Evolutionary conservation across 2,113 vertebrate genomes (phyloP).

Genomic region (Phainopepla nitens): DNA sequence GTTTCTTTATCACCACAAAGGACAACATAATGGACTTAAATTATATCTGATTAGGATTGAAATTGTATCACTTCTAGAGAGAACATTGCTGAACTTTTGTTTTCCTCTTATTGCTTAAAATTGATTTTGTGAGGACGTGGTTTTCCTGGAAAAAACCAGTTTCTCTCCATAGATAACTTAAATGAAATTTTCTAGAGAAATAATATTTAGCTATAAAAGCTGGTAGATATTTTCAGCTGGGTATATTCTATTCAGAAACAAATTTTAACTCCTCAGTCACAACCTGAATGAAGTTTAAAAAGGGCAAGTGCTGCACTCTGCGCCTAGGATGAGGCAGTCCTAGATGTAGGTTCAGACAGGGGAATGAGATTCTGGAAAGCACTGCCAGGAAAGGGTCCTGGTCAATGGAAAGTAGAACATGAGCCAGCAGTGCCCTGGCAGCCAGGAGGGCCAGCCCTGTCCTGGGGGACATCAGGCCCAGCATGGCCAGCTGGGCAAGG

Average conservation of each 20-base stretch:
- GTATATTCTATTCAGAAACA: neutral
- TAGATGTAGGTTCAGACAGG: neutral
- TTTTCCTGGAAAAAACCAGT: neutral
- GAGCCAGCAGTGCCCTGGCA: neutral
- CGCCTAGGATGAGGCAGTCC: no score
- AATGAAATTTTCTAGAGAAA: neutral
- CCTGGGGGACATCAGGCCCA: neutral
- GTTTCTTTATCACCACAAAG: neutral
- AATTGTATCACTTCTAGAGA: neutral
- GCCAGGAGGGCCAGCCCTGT: fast-evolving
- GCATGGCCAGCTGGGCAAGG: fast-evolving
- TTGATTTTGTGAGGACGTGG: neutral
- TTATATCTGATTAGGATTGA: neutral
- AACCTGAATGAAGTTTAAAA: neutral
- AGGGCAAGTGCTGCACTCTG: neutral
- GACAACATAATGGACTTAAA: neutral
- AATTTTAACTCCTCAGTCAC: neutral
- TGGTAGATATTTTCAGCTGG: neutral
- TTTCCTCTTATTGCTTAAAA: neutral
- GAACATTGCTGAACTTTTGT: neutral
- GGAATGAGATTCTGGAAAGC: neutral
- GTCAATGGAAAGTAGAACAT: fast-evolving
- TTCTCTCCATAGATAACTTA: neutral
- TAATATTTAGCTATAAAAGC: neutral
- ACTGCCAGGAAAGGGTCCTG: neutral